Evolutionary conservation across 2,888 invertebrate genomes (phyloP).

Genomic region (Xylota segnis): DNA sequence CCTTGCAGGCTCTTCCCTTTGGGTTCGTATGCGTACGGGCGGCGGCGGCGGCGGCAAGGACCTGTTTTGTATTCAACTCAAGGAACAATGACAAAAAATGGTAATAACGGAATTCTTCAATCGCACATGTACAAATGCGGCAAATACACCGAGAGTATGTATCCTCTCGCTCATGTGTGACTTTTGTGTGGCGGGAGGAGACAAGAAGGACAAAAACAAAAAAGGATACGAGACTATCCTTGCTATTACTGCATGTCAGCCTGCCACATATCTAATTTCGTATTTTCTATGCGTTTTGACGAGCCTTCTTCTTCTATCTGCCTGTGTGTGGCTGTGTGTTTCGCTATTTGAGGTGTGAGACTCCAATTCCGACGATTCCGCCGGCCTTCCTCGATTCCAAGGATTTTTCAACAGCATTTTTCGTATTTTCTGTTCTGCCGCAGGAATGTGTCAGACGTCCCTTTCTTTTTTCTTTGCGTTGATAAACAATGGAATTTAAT

Average conservation of each 20-base stretch:
- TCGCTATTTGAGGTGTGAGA: conserved; percentile 24
- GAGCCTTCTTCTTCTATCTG: conserved; percentile 35
- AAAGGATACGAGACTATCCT: conserved; percentile 32
- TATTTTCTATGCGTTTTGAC: conserved; percentile 66
- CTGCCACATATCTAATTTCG: conserved; percentile 63
- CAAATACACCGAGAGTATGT: conserved; percentile 31
- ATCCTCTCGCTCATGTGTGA: neutral
- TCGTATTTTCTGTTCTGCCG: conserved; percentile 44
- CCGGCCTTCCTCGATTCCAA: conserved; percentile 31
- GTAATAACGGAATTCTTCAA: conserved; percentile 76
- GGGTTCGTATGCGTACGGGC: neutral
- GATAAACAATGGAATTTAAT: conserved; percentile 71
- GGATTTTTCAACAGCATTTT: conserved; percentile 52
- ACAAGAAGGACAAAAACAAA: neutral
- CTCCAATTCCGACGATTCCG: conserved; percentile 15
- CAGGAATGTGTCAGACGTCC: conserved; percentile 65
- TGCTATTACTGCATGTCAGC: conserved; percentile 54
- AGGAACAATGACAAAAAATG: conserved; percentile 76
- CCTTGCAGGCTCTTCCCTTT: conserved; percentile 6
- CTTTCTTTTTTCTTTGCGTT: conserved; percentile 34
- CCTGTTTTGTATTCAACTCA: conserved; percentile 72
- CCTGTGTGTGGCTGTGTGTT: neutral
- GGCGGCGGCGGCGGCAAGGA: conserved; percentile 11
- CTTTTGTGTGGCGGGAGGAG: neutral
- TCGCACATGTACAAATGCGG: conserved; percentile 67